Conservation (phyloP, 35 echinoderm and acorn worm species). For the Lytechinus variegatus region DNA sequence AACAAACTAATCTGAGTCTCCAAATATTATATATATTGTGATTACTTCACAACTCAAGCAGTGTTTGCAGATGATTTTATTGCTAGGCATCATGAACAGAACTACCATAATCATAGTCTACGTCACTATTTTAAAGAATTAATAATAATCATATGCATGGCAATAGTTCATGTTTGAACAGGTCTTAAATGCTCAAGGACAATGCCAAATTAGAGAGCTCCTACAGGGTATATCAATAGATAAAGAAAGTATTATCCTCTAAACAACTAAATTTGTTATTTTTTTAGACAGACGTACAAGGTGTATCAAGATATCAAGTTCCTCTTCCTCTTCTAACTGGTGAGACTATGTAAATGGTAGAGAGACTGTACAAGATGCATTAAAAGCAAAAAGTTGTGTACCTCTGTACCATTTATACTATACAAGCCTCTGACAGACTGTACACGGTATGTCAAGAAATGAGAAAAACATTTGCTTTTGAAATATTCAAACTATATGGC, state of each 20-base stretch:
- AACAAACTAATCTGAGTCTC: background rate
- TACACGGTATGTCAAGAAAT: background rate
- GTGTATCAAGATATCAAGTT: background rate
- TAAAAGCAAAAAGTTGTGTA: background rate
- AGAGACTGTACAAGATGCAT: background rate
- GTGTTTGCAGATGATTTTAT: background rate
- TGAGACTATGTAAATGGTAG: too few species aligned
- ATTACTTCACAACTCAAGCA: background rate
- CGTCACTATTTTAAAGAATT: background rate
- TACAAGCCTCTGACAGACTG: constrained; percentile 87
- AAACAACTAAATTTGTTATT: constrained; percentile 44
- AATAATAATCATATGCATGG: background rate
- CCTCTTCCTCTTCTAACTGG: too few species aligned
- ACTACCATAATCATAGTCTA: background rate
- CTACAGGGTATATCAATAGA: background rate
- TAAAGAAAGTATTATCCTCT: background rate
- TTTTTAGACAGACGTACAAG: background rate
- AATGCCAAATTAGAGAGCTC: background rate
- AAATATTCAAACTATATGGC: too few species aligned
- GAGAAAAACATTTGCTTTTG: background rate
- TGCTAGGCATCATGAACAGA: background rate
- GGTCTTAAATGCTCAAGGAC: background rate
- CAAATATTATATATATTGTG: background rate
- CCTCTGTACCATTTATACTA: constrained; percentile 85
- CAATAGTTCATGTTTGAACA: background rate